Percentiles rank a stretch among this genome's conserved stretches.
These are phyloP conservation scores for Lepus timidus DNA, from an alignment of 2,113 vertebrate genomes.

Conservation along the genomic window DNA sequence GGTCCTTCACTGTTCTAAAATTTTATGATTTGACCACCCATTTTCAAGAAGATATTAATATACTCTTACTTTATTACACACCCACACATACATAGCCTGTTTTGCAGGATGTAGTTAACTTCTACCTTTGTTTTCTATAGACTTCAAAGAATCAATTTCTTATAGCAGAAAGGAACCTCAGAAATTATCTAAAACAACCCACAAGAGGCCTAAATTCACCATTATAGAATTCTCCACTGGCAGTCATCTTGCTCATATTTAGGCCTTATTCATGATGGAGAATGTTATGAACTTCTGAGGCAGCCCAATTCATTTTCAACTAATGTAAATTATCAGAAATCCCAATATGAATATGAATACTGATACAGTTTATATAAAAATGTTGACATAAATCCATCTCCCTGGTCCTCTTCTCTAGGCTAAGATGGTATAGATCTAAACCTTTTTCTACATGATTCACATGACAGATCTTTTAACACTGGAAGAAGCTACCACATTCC, in stretches of 20 bases:
- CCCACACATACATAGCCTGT: neutral
- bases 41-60: conserved; percentile 38
- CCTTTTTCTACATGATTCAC: neutral
- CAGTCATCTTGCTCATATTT: conserved; percentile 9
- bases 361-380: conserved; percentile 61
- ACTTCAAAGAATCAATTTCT: conserved; percentile 32
- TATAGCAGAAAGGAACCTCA: neutral
- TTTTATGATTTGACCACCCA: conserved; percentile 33
- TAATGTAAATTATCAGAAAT: conserved; percentile 11
- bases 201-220: neutral
- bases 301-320: conserved; percentile 37
- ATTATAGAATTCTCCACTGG: neutral
- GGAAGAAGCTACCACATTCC: neutral
- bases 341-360: neutral
- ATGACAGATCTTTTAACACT: neutral
- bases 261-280: neutral
- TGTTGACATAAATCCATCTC: conserved; percentile 22
- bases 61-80: neutral
- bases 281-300: conserved; percentile 13
- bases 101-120: neutral
- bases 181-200: neutral
- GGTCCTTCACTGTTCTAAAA: neutral
- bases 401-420: neutral
- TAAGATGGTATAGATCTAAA: neutral
- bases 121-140: conserved; percentile 30